phyloP scores from a whole-genome alignment of 2,888 invertebrate genomes.

The Troilus luridus region DNA sequence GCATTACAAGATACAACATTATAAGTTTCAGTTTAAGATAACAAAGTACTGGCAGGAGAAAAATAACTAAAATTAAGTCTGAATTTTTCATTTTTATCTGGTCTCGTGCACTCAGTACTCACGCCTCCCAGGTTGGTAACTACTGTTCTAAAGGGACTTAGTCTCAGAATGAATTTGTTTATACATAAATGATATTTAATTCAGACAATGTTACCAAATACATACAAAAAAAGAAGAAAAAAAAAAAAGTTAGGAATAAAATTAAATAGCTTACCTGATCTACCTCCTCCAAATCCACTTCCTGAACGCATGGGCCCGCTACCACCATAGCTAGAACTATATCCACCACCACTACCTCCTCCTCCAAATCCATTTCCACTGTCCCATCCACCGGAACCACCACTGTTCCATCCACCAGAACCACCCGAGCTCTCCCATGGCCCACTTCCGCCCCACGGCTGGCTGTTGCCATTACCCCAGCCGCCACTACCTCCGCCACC shows the following conservation, averaged over 20 bases:
- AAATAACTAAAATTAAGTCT: no score
- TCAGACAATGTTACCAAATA: background rate
- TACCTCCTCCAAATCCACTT: slow-evolving; percentile 62
- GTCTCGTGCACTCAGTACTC: no score
- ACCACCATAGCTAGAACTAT: slow-evolving; percentile 70
- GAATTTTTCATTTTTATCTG: no score
- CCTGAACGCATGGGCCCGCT: slow-evolving; percentile 70
- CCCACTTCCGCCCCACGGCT: slow-evolving; percentile 65
- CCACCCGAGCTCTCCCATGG: slow-evolving; percentile 65
- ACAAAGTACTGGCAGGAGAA: no score
- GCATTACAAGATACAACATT: no score
- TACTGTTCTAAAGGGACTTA: no score
- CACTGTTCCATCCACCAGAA: slow-evolving; percentile 64
- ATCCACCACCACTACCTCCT: slow-evolving; percentile 69
- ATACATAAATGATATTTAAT: background rate
- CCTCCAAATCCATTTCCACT: slow-evolving; percentile 68
- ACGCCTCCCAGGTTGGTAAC: no score
- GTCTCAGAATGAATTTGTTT: no score
- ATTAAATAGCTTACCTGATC: background rate
- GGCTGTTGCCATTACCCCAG: slow-evolving; percentile 70
- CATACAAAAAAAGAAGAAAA: background rate
- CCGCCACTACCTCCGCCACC: slow-evolving; percentile 68
- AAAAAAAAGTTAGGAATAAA: background rate
- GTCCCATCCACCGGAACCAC: slow-evolving; percentile 64
- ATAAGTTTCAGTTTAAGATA: no score